Evolutionary conservation across 2,113 vertebrate genomes (phyloP), one percentile per base, ranked within the genome.

Genomic region (Daubentonia madagascariensis): DNA sequence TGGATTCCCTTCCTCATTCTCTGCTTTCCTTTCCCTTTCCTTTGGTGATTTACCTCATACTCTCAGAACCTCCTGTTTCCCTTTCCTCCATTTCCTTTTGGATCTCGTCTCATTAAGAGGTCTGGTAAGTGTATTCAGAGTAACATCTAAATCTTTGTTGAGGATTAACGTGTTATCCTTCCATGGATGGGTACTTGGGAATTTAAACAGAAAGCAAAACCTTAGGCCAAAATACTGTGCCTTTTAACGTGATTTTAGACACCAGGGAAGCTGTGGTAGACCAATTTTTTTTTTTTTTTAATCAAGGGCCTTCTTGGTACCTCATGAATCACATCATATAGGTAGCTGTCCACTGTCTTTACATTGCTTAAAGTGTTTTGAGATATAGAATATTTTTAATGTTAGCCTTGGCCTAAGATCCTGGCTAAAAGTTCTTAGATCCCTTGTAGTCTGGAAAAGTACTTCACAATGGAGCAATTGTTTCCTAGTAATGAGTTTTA

Each of bases 371-470:
- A 80, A 81, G 43, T 78, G 28, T 65, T 89, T 89, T 68, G 89
- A 96, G 67, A 81, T 92, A 13, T 67, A 23, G 63, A 85, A 32
- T 84, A 40, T 83, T 95, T 91, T 95, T 85, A 88, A 5, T 81
- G 80, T 50, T 86, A 59, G 9, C 13, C 11, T 96, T 81, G 85
- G n/a, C 37, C 17, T 35, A 85, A 94, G 23, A 94, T 8, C 57
- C 30, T 68, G 22, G 20, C 37, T 59, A 3, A 78, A 90, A 87
- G 68, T 90, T 89, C 80, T 80, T 79, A 67, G 35, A 59, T 65
- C 30, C n/a, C 9, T 81, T 90, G 65, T 59, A 43, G 14, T 83
- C 30, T 78, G 76, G 80, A 80, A 93, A 70, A 87, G 43, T 35
- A 45, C 50, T 76, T 83, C 25, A 83, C 45, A 75, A 43, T 48